phyloP scores from a whole-genome alignment of 1,140 invertebrate species.

The Episyrphus balteatus region DNA sequence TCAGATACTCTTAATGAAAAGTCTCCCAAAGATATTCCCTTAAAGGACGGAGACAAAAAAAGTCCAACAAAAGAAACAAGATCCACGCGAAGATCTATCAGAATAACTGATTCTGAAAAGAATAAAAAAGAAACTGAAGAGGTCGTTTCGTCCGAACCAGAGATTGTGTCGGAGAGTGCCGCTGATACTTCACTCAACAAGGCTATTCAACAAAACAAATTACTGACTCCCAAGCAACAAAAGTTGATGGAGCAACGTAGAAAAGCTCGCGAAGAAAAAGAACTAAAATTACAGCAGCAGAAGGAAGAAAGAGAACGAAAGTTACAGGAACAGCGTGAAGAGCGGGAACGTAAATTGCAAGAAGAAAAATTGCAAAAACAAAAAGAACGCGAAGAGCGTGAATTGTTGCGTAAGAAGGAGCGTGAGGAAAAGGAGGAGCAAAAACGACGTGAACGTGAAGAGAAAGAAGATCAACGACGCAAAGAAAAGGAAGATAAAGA shows the following conservation, averaged over 20 bases:
- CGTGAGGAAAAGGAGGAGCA: constrained; percentile 40
- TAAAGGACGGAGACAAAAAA: not conserved
- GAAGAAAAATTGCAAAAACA: constrained; percentile 18
- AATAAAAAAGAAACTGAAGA: not conserved
- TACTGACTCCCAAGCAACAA: constrained; percentile 26
- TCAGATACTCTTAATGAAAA: not conserved
- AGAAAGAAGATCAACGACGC: constrained; percentile 40
- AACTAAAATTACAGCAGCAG: constrained; percentile 26
- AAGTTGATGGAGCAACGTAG: constrained; percentile 22
- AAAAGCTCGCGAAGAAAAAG: constrained; percentile 35
- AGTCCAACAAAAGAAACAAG: not conserved
- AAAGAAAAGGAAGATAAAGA: constrained; percentile 39
- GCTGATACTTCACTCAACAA: not conserved
- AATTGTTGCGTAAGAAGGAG: constrained; percentile 34
- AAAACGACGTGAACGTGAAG: constrained; percentile 41
- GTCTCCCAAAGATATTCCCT: not conserved
- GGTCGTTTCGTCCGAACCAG: not conserved
- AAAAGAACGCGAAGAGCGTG: constrained; percentile 35
- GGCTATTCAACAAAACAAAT: constrained; percentile 7
- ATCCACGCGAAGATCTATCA: not conserved
- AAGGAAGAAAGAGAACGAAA: constrained; percentile 5
- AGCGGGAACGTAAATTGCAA: not conserved
- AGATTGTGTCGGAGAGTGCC: not conserved
- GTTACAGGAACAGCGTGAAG: not conserved
- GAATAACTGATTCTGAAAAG: not conserved